Evolutionary conservation across 2,888 invertebrate species (phyloP).

Genomic region (Gnatocerus cornutus): DNA sequence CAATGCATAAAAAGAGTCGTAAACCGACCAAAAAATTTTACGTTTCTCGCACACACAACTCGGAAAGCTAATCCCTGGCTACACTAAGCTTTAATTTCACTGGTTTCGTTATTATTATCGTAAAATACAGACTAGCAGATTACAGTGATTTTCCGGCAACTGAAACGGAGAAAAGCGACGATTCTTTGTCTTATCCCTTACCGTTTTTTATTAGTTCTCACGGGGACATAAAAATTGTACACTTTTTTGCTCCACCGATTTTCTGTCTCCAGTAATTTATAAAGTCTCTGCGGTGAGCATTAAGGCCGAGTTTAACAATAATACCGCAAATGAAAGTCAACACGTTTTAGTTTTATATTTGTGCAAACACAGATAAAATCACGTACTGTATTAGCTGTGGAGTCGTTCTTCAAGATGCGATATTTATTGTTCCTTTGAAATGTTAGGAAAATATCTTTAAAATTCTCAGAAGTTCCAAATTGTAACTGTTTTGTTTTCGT

Average conservation of each 20-base stretch:
- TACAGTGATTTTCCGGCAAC: neutral
- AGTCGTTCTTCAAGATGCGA: too few relatives aligned
- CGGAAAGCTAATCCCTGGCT: neutral
- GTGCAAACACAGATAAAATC: too few relatives aligned
- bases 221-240: conserved; percentile 17
- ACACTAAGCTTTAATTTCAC: conserved; percentile 1
- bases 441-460: neutral
- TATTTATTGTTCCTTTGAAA: too few relatives aligned
- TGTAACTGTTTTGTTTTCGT: too few relatives aligned
- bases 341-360: neutral
- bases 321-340: neutral
- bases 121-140: conserved; percentile 1
- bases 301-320: neutral
- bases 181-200: neutral
- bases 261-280: conserved; percentile 11
- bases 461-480: neutral
- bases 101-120: neutral
- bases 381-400: too few relatives aligned
- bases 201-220: conserved; percentile 4
- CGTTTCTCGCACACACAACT: neutral
- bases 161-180: conserved; percentile 1
- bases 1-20: neutral
- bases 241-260: conserved; percentile 15
- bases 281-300: neutral
- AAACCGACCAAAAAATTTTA: neutral